Evolutionary conservation across 2,888 invertebrate genomes (phyloP).

Genomic region (Noctua comes): DNA sequence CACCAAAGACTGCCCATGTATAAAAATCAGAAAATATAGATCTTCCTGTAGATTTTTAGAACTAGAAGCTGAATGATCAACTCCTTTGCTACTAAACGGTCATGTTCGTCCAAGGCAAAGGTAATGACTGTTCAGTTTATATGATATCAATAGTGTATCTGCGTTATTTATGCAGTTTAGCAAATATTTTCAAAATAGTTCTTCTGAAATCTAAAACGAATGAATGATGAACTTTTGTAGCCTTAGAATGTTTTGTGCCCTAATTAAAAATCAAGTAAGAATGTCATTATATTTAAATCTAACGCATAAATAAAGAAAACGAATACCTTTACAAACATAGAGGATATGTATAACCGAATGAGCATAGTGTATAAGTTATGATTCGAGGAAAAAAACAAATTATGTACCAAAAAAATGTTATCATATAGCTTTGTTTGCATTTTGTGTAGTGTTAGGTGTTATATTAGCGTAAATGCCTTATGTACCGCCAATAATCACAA

Average conservation of each 20-base stretch:
- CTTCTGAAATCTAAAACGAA: constrained; percentile 28
- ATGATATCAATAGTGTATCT: constrained; percentile 2
- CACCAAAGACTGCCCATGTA: constrained; percentile 75
- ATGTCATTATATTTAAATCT: constrained; percentile 6
- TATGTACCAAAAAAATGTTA: constrained; percentile 65
- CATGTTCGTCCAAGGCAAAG: constrained; percentile 28
- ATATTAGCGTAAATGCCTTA: constrained; percentile 55
- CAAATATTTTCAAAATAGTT: constrained; percentile 12
- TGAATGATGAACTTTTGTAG: constrained; percentile 13
- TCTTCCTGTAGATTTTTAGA: constrained; percentile 67
- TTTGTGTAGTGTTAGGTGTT: constrained; percentile 67
- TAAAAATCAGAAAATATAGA: constrained; percentile 66
- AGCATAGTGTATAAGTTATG: constrained; percentile 48
- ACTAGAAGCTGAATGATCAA: constrained; percentile 45
- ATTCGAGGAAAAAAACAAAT: constrained; percentile 47
- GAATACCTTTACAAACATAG: constrained; percentile 19
- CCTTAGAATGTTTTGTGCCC: constrained; percentile 13
- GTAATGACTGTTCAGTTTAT: constrained; percentile 26
- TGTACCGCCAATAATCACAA: constrained; percentile 1
- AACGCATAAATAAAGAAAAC: constrained; percentile 28
- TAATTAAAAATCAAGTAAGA: neutral
- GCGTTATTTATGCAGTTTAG: constrained; percentile 33
- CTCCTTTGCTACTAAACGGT: constrained; percentile 25
- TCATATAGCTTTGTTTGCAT: constrained; percentile 69
- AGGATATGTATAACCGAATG: constrained; percentile 33